Base-by-base conservation (phyloP, 2,797 vertebrate species). In the Gymnothorax reevesii region DNA sequence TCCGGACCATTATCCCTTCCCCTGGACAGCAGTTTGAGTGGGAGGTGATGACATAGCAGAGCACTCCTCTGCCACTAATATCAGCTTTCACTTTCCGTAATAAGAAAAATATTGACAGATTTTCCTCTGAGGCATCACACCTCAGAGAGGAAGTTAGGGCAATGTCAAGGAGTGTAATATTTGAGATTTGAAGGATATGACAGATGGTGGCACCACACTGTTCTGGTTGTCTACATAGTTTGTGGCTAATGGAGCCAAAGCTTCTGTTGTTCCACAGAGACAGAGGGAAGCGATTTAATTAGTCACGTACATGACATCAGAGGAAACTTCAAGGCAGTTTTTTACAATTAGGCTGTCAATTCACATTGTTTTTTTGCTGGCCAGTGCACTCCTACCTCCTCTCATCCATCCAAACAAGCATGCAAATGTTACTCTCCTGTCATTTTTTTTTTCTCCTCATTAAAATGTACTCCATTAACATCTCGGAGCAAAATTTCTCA, bases 281-380 rank as follows among this genome's bases (percentile, higher is more conserved):
- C 52, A 27, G 33, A 27, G n/a, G 17, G 79, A 82, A 42, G 49
- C 10, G 59, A 86, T 82, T 82, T 86, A 86, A 86, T 86, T 80
- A 82, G 77, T 17, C 54, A 64, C n/a, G 27, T 15, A 80, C 49
- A 22, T 55, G 77, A 22, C 20, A 80, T 55, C 13, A 25, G 12
- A 17, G 25, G 15, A 57, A 15, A 82, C 7, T 4, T 20, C 20
- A 49, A 71, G 52, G n/a, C 60, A 2, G 52, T 49, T 62, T 86
- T 80, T 80, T 52, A 55, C 57, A 54, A 22, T 57, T 57, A 85
- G 85, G 13, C 73, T 62, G 27, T 77, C 22, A 60, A 85, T 59
- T 27, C 82, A 83, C 4, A 60, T 17, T 59, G 22, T 7, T 22
- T 7, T 22, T 82, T 55, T n/a, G 49, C 57, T 6, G 27, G 57